Conservation (phyloP, 2,888 invertebrate species). For the Orchestes rusci region DNA sequence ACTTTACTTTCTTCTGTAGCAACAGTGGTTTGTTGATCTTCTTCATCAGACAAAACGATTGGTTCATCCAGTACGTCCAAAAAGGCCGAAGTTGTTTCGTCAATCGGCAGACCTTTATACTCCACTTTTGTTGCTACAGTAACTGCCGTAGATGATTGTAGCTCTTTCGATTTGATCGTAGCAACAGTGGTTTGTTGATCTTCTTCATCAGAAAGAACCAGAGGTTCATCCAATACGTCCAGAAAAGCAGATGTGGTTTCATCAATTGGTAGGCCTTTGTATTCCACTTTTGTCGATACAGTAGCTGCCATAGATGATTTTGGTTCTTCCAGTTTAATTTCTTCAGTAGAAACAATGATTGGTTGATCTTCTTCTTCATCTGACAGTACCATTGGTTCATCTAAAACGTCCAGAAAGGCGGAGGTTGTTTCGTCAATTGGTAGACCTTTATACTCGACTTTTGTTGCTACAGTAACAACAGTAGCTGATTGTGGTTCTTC, state of each 20-base stretch:
- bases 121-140: slow-evolving; percentile 15
- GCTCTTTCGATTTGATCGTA: too few species aligned
- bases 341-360: too few species aligned
- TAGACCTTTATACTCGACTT: slow-evolving; percentile 4
- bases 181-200: too few species aligned
- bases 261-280: slow-evolving; percentile 11
- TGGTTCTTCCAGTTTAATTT: too few species aligned
- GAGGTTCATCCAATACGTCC: slow-evolving; percentile 33
- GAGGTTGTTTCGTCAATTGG: neutral
- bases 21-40: too few species aligned
- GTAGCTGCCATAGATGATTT: too few species aligned
- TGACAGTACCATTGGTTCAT: slow-evolving; percentile 35
- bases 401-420: slow-evolving; percentile 31
- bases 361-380: too few species aligned
- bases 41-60: slow-evolving; percentile 32
- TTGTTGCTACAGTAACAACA: neutral
- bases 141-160: too few species aligned
- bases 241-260: slow-evolving; percentile 26
- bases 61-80: slow-evolving; percentile 33
- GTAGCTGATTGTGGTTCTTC: neutral
- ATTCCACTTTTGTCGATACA: slow-evolving; percentile 2
- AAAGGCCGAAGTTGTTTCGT: slow-evolving; percentile 27
- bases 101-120: slow-evolving; percentile 29
- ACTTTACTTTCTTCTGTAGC: neutral
- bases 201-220: slow-evolving; percentile 23